Evolutionary conservation across 2,888 invertebrate species (phyloP), one percentile per base, ranked within the genome.

Genomic region (Luffia ferchaultella): DNA sequence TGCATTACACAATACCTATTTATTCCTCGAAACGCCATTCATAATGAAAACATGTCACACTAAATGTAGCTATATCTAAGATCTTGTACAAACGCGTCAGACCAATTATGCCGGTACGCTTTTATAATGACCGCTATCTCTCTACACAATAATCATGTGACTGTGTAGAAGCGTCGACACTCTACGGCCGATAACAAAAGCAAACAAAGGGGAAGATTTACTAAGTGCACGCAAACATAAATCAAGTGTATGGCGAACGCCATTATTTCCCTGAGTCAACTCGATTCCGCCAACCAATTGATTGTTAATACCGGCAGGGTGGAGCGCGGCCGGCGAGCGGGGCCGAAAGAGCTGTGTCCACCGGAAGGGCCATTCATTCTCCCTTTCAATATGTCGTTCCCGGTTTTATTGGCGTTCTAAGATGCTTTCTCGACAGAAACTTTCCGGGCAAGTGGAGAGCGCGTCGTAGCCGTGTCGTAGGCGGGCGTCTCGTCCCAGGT

Each of bases 361-460:
- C 5, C 45, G 45, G 45, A 45, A 45, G 20, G 45, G 45, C 45
- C 45, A 45, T 45, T 45, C 20, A 19, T 45, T 19, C 19, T 20
- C 45, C 45, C 45, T 45, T 45, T 45, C 45, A 45, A 45, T 45
- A 45, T 45, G 45, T 45, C 45, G 20, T 45, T 45, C 19, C 45
- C 20, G 19, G 19, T 45, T 45, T 45, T 45, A 45, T 45, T 45
- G 45, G 45, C 18, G 45, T 45, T 20, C 45, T 45, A 19, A 45
- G 45, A 45, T 45, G 45, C 20, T 19, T 45, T 45, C 20, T 45
- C 20, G 45, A 19, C 15, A 20, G 15, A 20, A 45, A 45, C 18
- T 45, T 20, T 45, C 45, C 15, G 45, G 19, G n/a, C 45, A 19
- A 45, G 45, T 19, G 45, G 45, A 45, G 16, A 12, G 30, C 30